phyloP scores from a whole-genome alignment of 2,113 vertebrate species.

The Larimichthys polyactis region DNA sequence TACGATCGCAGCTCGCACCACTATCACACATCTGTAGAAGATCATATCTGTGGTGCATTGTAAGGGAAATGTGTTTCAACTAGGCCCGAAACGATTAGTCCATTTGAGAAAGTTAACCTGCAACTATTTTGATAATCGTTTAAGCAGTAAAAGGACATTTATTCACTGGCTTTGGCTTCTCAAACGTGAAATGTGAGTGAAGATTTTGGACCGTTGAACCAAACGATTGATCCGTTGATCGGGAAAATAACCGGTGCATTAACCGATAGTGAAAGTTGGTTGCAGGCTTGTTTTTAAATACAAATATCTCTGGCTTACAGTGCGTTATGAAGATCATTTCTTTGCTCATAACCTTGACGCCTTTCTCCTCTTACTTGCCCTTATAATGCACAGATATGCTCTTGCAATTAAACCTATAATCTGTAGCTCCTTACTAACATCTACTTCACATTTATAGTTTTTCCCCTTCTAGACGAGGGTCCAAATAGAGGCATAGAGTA shows the following conservation, averaged over 20 bases:
- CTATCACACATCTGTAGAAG: background rate
- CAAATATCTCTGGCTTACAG: background rate
- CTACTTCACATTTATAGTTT: background rate
- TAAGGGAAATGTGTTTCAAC: conserved; percentile 1
- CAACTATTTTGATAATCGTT: background rate
- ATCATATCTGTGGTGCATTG: conserved; percentile 17
- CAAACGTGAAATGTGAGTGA: background rate
- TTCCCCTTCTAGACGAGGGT: background rate
- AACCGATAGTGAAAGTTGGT: too few species aligned
- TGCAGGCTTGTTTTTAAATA: background rate
- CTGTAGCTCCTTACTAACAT: conserved; percentile 39
- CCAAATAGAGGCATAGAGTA: conserved; percentile 8
- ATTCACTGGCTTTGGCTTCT: background rate
- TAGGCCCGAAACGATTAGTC: too few species aligned
- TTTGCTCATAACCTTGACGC: background rate
- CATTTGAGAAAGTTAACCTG: too few species aligned
- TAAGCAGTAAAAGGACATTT: background rate
- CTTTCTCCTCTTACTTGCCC: background rate
- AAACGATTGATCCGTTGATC: background rate
- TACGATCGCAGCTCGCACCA: background rate
- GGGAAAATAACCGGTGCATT: background rate
- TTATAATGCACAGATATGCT: conserved; percentile 36
- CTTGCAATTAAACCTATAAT: background rate
- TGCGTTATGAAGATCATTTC: background rate
- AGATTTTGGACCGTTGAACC: background rate